Evolutionary conservation across 2,888 invertebrate species (phyloP).

Genomic region (Agriopis leucophaearia): DNA sequence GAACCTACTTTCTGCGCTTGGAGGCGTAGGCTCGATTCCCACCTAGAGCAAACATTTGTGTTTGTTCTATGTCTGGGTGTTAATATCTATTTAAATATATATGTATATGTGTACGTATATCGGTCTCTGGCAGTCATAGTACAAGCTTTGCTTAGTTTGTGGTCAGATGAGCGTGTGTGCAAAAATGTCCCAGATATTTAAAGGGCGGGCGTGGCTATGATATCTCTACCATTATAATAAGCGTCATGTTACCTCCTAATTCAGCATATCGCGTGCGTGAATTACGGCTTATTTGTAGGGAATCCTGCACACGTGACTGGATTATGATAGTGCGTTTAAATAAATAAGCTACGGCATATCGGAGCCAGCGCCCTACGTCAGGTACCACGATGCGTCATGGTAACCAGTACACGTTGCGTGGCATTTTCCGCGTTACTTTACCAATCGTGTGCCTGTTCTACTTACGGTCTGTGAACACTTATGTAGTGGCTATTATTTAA

Average conservation of each 20-base stretch:
- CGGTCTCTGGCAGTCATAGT: too few relatives aligned
- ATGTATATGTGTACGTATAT: too few relatives aligned
- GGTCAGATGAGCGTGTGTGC: too few relatives aligned
- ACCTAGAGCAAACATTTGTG: too few relatives aligned
- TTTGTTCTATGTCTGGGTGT: too few relatives aligned
- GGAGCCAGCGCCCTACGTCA: slow-evolving; percentile 20
- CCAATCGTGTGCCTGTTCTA: slow-evolving; percentile 31
- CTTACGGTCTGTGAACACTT: slow-evolving; percentile 27
- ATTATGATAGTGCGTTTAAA: slow-evolving; percentile 26
- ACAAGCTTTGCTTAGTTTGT: too few relatives aligned
- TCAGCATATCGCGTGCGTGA: neutral
- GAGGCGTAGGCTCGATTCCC: too few relatives aligned
- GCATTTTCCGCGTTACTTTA: slow-evolving; percentile 56
- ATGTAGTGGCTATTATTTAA: neutral
- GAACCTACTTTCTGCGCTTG: too few relatives aligned
- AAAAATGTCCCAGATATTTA: too few relatives aligned
- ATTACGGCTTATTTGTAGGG: slow-evolving; percentile 14
- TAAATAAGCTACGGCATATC: slow-evolving; percentile 13
- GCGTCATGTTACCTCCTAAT: neutral
- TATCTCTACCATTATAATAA: slow-evolving; percentile 4
- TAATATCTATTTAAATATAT: too few relatives aligned
- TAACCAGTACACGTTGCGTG: slow-evolving; percentile 27
- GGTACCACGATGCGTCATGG: slow-evolving; percentile 36
- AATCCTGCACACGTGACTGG: slow-evolving; percentile 25
- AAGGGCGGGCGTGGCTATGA: neutral